Evolutionary conservation across 2,888 invertebrate genomes (phyloP).

Genomic region (Calliphora vomitoria): DNA sequence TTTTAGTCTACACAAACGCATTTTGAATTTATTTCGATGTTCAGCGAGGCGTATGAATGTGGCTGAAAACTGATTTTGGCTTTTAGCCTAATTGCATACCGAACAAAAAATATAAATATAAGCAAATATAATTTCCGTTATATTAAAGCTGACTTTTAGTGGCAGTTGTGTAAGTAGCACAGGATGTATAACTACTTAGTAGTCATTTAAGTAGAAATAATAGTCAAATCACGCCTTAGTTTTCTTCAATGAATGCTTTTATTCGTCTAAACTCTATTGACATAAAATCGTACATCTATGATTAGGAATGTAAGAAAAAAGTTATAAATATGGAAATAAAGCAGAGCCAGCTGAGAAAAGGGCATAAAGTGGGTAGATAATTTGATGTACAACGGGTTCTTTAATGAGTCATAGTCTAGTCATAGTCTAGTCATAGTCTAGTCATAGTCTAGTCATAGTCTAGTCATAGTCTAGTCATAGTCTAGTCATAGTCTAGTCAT

Average conservation of each 20-base stretch:
- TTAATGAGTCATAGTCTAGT: too few relatives aligned
- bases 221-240: slow-evolving; percentile 53
- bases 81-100: slow-evolving; percentile 69
- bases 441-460: too few relatives aligned
- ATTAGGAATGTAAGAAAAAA: background rate
- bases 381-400: too few relatives aligned
- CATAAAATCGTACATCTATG: slow-evolving; percentile 14
- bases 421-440: too few relatives aligned
- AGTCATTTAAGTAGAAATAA: background rate
- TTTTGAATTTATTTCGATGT: background rate
- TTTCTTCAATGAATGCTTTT: slow-evolving; percentile 28
- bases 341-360: background rate
- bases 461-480: too few relatives aligned
- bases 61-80: slow-evolving; percentile 58
- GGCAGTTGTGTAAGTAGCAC: background rate
- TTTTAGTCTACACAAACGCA: background rate
- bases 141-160: slow-evolving; percentile 23
- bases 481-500: too few relatives aligned
- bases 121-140: slow-evolving; percentile 54
- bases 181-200: slow-evolving; percentile 26
- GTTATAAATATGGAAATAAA: background rate
- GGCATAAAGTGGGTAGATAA: too few relatives aligned
- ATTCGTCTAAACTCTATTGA: slow-evolving; percentile 27
- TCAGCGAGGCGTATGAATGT: slow-evolving; percentile 32
- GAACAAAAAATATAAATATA: slow-evolving; percentile 3